Percentiles rank a stretch among this genome's conserved stretches.
Conservation (phyloP, 92 coral and sea anemone genomes). For the Parazoanthus swiftii region DNA sequence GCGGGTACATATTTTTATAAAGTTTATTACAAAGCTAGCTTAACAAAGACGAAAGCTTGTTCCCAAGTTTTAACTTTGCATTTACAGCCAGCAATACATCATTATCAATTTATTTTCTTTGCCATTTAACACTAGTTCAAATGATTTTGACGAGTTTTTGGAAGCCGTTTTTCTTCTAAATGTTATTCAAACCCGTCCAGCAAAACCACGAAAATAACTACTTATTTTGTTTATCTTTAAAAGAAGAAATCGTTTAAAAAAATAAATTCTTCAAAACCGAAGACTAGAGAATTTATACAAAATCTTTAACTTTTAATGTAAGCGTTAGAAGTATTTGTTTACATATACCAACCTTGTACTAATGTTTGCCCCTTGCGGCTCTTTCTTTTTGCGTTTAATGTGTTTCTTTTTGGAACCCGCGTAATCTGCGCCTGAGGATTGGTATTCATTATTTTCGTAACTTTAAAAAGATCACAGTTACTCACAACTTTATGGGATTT, state of each 20-base stretch:
- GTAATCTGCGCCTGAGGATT: conserved; percentile 37
- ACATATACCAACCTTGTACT: conserved; percentile 37
- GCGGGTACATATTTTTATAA: not conserved
- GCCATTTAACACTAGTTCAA: too few species aligned
- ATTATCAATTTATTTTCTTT: too few species aligned
- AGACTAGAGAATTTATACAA: not conserved
- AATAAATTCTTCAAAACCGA: not conserved
- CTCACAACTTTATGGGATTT: not conserved
- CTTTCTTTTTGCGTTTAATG: conserved; percentile 41
- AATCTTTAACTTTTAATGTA: not conserved
- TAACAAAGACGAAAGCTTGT: too few species aligned
- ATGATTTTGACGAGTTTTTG: too few species aligned
- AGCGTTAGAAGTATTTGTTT: not conserved
- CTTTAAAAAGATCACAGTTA: conserved; percentile 8
- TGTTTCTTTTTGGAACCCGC: conserved; percentile 43
- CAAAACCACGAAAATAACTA: too few species aligned
- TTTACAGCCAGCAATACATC: too few species aligned
- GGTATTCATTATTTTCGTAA: not conserved
- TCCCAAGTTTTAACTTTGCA: not conserved
- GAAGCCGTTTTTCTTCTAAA: too few species aligned
- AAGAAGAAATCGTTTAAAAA: too few species aligned
- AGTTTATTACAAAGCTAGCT: not conserved
- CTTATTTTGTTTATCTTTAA: too few species aligned
- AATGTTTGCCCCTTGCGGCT: conserved; percentile 32
- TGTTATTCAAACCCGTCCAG: too few species aligned